Conservation (phyloP, 1,140 invertebrate species). For the Zaprionus taronus region DNA sequence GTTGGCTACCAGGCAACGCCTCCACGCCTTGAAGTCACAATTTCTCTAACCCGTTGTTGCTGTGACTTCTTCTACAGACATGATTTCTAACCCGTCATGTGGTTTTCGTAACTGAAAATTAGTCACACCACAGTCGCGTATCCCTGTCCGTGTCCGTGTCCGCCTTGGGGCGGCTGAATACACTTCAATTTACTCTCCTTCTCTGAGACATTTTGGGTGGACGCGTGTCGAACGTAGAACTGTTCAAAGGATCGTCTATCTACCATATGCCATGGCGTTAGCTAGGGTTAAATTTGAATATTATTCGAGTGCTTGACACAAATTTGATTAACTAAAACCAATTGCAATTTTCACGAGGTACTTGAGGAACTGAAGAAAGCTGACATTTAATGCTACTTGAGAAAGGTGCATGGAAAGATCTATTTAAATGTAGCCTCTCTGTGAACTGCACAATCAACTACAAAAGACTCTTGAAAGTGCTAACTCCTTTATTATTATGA, state of each 20-base stretch:
- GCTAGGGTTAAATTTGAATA: neutral
- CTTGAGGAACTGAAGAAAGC: neutral
- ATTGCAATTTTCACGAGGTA: slow-evolving; percentile 48
- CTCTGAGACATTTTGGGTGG: slow-evolving; percentile 58
- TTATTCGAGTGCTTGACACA: slow-evolving; percentile 30
- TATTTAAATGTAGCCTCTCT: too few species aligned
- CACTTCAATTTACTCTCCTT: slow-evolving; percentile 64
- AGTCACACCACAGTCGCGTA: slow-evolving; percentile 43
- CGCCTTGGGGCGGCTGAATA: slow-evolving; percentile 35
- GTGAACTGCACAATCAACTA: too few species aligned
- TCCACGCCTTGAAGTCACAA: neutral
- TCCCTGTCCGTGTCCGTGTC: slow-evolving; percentile 32
- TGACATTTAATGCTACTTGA: neutral
- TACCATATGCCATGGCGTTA: slow-evolving; percentile 4
- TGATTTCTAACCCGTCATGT: slow-evolving; percentile 55
- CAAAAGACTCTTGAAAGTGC: too few species aligned
- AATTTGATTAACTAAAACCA: slow-evolving; percentile 46
- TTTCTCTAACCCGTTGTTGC: slow-evolving; percentile 5
- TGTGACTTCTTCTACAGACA: slow-evolving; percentile 43
- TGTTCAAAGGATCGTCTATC: slow-evolving; percentile 2
- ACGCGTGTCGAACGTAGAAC: slow-evolving; percentile 57
- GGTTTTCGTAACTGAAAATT: slow-evolving; percentile 52
- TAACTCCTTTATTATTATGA: too few species aligned
- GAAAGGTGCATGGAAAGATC: neutral
- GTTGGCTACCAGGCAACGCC: slow-evolving; percentile 42